Percentiles rank a stretch among this genome's conserved stretches.
Evolutionary conservation across 2,888 invertebrate species (phyloP).

Genomic region (Xestia ashworthii): DNA sequence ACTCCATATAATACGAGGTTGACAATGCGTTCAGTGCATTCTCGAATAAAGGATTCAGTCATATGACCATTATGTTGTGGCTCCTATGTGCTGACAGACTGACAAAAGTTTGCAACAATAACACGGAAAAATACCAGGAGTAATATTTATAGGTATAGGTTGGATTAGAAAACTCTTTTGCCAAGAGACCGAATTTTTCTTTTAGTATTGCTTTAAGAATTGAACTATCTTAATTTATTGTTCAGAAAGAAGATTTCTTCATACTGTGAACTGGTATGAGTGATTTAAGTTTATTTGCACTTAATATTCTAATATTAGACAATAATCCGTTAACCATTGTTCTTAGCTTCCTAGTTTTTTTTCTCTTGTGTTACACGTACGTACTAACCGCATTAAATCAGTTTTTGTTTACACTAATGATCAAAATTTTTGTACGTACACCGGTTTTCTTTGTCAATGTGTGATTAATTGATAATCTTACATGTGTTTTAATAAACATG

Average conservation of each 20-base stretch:
- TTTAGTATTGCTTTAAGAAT: neutral
- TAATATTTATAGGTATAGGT: neutral
- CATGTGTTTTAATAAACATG: neutral
- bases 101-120: neutral
- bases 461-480: conserved; percentile 12
- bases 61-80: neutral
- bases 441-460: conserved; percentile 25
- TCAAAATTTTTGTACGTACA: neutral
- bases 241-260: conserved; percentile 71
- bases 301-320: conserved; percentile 24
- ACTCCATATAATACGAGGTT: neutral
- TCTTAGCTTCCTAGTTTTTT: conserved; percentile 31
- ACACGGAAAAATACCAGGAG: neutral
- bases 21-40: neutral
- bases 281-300: conserved; percentile 37
- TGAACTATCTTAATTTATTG: conserved; percentile 56
- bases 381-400: conserved; percentile 19
- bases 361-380: conserved; percentile 7
- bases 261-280: conserved; percentile 69
- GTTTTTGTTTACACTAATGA: conserved; percentile 11
- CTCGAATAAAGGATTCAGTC: neutral
- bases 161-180: neutral
- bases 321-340: conserved; percentile 32
- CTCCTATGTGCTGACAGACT: neutral
- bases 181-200: neutral